Evolutionary conservation across 2,888 invertebrate genomes (phyloP), one percentile per base, ranked within the genome.

Genomic region (Drosophila planitibia): DNA sequence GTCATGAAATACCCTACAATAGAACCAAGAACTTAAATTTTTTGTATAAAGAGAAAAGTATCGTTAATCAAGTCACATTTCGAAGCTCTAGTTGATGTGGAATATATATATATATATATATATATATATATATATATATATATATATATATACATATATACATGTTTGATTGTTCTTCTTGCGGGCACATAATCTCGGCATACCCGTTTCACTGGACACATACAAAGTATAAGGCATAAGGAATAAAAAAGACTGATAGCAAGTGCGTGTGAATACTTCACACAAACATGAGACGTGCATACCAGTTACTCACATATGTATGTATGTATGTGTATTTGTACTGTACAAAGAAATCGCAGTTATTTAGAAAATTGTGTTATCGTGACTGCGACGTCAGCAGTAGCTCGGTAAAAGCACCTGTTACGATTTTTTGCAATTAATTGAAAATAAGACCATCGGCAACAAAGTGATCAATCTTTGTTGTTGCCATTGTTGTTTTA

Each of bases 391-490:
- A 37, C 59, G 58, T 28, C 44, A 55, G 25, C 47, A 47, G 47
- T 25, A 47, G 47, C n/a, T 16, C 25, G 47, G 47, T 28, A 47
- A 47, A 30, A 39, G 57, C 57, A 39, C 14, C 57, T n/a, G n/a
- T 30, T 30, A 39, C 60, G 30, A 25, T 41, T 35, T 85, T 78
- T 53, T 22, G 44, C 61, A 83, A 83, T 85, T 78, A 77, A 74
- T 44, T 67, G 52, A 33, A 57, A 74, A 74, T 63, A 44, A 69
- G 66, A 64, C 47, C 57, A 54, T n/a, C 22, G 55, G 53, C 33
- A 22, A 54, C 39, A 55, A 62, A 47, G 16, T 47, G 37, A 49
- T 44, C 54, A 69, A 60, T 51, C 44, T 33, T 64, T 70, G 6
- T 63, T 53, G 25, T 51, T 32, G 25, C 39, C 22, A 14, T 30